A percentile compares a stretch with the other conserved stretches of the same genome.
Conservation (phyloP, 2,113 vertebrate genomes). For the Terrapene triunguis region DNA sequence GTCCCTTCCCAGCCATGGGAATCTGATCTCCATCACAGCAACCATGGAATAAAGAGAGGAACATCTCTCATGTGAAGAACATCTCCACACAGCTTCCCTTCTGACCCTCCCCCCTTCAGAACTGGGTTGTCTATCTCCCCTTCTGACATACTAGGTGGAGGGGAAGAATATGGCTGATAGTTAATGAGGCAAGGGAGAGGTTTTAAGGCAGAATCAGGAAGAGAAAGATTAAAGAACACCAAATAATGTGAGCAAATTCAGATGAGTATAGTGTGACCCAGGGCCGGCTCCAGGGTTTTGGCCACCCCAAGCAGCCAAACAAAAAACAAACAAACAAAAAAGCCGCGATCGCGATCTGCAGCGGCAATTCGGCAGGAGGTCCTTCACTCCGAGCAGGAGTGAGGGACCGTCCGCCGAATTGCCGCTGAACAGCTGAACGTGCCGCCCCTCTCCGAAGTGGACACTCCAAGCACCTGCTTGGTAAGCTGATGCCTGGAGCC, state of each 20-base stretch:
- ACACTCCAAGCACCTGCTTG: no score
- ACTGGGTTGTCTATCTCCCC: neutral
- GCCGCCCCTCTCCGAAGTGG: no score
- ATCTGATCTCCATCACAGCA: neutral
- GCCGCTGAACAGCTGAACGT: no score
- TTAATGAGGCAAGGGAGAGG: neutral
- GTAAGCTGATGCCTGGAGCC: no score
- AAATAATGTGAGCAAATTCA: neutral
- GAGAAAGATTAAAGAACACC: neutral
- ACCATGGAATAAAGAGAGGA: neutral
- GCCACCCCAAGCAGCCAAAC: no score
- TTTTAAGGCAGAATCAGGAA: neutral
- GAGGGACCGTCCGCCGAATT: no score
- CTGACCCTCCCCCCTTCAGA: neutral
- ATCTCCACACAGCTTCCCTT: neutral
- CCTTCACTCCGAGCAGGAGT: no score
- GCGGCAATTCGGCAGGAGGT: no score
- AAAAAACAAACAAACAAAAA: no score
- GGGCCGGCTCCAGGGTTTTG: no score
- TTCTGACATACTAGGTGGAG: neutral
- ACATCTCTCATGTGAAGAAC: neutral
- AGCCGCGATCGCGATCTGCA: no score
- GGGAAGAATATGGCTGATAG: fast-evolving
- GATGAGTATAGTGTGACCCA: no score
- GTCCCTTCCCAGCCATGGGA: neutral